phyloP scores from a whole-genome alignment of 2,113 vertebrate species.

The Salvelinus namaycush region DNA sequence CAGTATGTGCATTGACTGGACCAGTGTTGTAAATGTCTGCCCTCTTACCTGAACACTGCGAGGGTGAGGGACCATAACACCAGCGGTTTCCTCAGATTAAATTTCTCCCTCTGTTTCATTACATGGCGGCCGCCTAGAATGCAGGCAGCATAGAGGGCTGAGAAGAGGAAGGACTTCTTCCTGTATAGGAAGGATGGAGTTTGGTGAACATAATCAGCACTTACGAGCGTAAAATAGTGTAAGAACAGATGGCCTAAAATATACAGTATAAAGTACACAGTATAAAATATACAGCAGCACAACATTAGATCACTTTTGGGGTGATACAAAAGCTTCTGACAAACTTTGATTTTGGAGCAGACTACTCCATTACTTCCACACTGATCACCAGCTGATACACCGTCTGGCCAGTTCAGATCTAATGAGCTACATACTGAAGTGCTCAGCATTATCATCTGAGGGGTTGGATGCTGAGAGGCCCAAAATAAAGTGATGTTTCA shows the following conservation, averaged over 20 bases:
- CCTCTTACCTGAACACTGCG: conserved; percentile 90
- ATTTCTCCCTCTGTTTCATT: conserved; percentile 98
- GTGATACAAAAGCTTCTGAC: too few species aligned
- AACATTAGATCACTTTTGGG: too few species aligned
- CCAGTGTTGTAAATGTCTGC: too few species aligned
- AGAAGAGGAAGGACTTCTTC: conserved; percentile 98
- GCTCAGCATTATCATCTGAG: conserved; percentile 25
- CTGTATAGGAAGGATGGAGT: conserved; percentile 71
- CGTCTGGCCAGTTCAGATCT: conserved; percentile 22
- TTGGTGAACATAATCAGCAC: not conserved
- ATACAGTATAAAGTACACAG: too few species aligned
- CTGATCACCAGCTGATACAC: conserved; percentile 19
- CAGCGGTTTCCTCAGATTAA: conserved; percentile 95
- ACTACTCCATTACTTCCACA: conserved; percentile 3
- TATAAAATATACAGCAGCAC: too few species aligned
- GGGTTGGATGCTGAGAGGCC: too few species aligned
- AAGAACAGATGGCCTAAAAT: too few species aligned
- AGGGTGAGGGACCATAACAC: conserved; percentile 98
- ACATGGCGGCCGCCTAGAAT: conserved; percentile 95
- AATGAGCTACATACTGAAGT: conserved; percentile 22
- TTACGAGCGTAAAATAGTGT: not conserved
- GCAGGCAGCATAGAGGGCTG: conserved; percentile 93
- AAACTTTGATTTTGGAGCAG: too few species aligned
- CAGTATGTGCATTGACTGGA: too few species aligned
- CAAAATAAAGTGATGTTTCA: too few species aligned